These are phyloP conservation scores for Oikopleura vanhoeffeni DNA, from an alignment of 23 tunicate species.

Conservation along the genomic window DNA sequence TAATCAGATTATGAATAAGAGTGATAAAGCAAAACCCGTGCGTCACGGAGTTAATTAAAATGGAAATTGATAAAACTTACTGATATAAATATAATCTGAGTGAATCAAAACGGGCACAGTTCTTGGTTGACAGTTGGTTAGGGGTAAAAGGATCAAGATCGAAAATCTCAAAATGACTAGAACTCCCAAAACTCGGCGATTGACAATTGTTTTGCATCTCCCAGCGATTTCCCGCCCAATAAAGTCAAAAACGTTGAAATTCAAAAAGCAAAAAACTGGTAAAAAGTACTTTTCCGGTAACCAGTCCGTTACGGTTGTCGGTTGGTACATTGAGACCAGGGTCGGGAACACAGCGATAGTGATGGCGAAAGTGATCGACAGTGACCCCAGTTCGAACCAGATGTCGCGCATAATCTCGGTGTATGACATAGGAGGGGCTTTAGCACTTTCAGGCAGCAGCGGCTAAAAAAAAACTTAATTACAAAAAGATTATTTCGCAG, in stretches of 20 bases:
- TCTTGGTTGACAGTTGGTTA: constrained; percentile 1
- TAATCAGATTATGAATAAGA: too few relatives aligned
- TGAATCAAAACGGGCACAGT: not conserved
- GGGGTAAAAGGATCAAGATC: not conserved
- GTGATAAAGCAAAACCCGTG: too few relatives aligned
- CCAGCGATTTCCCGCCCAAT: constrained; percentile 13
- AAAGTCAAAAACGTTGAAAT: not conserved
- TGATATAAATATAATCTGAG: not conserved
- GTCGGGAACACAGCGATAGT: constrained; percentile 11
- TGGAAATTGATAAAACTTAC: too few relatives aligned
- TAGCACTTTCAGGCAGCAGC: not conserved
- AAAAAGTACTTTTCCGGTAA: not conserved
- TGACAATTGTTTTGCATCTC: not conserved
- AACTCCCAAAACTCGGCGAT: not conserved
- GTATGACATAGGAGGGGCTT: not conserved
- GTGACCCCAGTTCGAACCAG: not conserved
- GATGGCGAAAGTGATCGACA: not conserved
- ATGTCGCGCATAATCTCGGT: not conserved
- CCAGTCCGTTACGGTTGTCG: not conserved
- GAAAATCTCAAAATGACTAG: not conserved
- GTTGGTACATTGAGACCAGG: constrained; percentile 9
- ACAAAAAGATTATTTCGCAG: not conserved
- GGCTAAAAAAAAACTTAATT: not conserved
- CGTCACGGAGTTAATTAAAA: too few relatives aligned
- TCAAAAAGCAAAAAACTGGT: not conserved